Base-by-base conservation (phyloP, 2,797 vertebrate species). In the Strix occidentalis region DNA sequence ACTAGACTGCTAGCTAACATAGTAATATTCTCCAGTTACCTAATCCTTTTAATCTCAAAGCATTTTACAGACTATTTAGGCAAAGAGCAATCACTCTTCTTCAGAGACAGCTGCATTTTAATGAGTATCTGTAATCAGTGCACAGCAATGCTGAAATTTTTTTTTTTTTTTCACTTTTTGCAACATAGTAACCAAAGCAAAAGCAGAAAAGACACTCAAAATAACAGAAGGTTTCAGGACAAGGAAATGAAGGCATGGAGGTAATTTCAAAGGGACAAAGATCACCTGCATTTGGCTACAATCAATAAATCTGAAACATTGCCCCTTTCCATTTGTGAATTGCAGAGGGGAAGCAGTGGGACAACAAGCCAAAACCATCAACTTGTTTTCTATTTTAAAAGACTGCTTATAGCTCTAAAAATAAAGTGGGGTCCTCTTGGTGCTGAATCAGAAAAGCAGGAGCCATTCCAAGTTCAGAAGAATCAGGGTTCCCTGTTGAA, bases 31-130 rank as follows among this genome's bases (percentile, higher is more conserved):
- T 82, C 60, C 85, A 71, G 80, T 84, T 85, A 90, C 45, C 66
- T 90, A 88, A 94, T 91, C 48, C 80, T 87, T 95, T 66, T 90
- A 81, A 94, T 82, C 82, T 89, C 74, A 76, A 84, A 91, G 50
- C 84, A 84, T 66, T 94, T 85, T 87, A 79, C 61, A 53, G 53
- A 88, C 60, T 89, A 58, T 64, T 83, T 69, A 91, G 61, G 82
- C 68, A 83, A 60, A 82, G 45, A 94, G 60, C 53, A 91, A 51
- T 57, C 6, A 4, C 56, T 91, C 79, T 80, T 85, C 77, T 57
- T 90, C 83, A 95, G 77, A 70, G 50, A 57, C 72, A 93, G 72
- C 18, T 77, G 68, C 69, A 64, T 95, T 96, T 88, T 93, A 80
- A 21, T 74, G 43, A 93, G 18, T 63, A 53, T 78, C 83, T 89